Percentiles rank a stretch among this genome's conserved stretches.
Evolutionary conservation across 2,888 invertebrate species (phyloP).

Genomic region (Drosophila infuscata): DNA sequence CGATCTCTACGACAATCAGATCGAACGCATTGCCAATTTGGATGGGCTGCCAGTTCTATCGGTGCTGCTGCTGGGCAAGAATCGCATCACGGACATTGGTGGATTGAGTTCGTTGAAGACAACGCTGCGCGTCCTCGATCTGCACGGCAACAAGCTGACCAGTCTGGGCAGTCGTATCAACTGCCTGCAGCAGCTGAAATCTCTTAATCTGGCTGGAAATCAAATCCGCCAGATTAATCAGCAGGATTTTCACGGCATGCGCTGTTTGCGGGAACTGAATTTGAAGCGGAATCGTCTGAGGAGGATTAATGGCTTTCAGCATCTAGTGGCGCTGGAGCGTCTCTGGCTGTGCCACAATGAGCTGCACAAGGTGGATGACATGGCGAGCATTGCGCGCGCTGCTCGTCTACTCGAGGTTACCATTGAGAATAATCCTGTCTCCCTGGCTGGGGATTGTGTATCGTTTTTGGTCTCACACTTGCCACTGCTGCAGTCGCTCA

Average conservation of each 20-base stretch:
- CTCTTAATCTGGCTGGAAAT: constrained; percentile 97
- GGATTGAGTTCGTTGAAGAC: constrained; percentile 81
- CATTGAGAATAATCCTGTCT: constrained; percentile 94
- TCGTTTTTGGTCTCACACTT: constrained; percentile 93
- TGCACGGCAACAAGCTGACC: constrained; percentile 96
- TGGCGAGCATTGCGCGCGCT: constrained; percentile 92
- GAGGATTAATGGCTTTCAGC: constrained; percentile 92
- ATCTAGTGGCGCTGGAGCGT: constrained; percentile 90
- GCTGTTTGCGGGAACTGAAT: constrained; percentile 93
- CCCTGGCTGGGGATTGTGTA: constrained; percentile 92
- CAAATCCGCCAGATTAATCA: constrained; percentile 91
- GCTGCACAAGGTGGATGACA: constrained; percentile 92
- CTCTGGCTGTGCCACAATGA: constrained; percentile 86
- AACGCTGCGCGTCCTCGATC: constrained; percentile 95
- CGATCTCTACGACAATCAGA: constrained; percentile 97
- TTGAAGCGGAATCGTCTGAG: constrained; percentile 93
- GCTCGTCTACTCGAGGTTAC: constrained; percentile 92
- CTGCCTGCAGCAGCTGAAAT: constrained; percentile 92
- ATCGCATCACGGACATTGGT: constrained; percentile 87
- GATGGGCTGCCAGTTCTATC: constrained; percentile 91
- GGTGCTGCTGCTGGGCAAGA: constrained; percentile 96
- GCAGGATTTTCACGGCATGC: constrained; percentile 91
- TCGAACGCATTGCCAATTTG: constrained; percentile 93
- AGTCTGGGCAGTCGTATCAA: constrained; percentile 84
- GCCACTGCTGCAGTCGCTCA: constrained; percentile 90